Base-by-base conservation (phyloP, 2,888 invertebrate genomes). In the Stenoptilia bipunctidactyla region DNA sequence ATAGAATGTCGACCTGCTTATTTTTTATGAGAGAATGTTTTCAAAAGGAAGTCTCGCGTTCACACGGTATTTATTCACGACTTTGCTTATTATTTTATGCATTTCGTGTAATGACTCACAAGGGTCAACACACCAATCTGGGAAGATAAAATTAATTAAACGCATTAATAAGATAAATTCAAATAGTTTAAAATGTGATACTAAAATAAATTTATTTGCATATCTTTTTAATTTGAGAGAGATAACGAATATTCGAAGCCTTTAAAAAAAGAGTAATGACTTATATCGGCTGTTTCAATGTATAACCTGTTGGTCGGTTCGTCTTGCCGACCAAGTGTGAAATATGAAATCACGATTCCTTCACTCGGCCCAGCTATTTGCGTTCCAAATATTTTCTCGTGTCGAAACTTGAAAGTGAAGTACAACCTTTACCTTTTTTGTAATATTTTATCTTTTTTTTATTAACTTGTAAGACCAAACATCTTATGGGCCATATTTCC, bases 331-430 rank as follows among this genome's bases (percentile, higher is more conserved):
- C 63, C 64, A 73, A 79, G 83, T 83, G 83, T 82, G 80, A 83
- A 83, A 80, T 80, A 83, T 80, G 79, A 79, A 83, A 83, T 83
- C 83, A 83, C 83, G 83, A 83, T 65, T 74, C 67, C 63, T 62
- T 66, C 66, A 71, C 71, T 71, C 61, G 72, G 20, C 20, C 64
- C 63, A 58, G 64, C 58, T 75, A 74, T 83, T 82, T 80, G 77
- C 69, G 73, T 75, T 75, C 74, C 69, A 73, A 79, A 83, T 82
- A 76, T 70, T 68, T 74, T 69, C 68, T 42, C 62, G 63, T 72
- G 66, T 71, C 66, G 71, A 71, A 74, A 73, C 64, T 62, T 51
- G 62, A 66, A 63, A 61, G 55, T 60, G 58, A 55, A 61, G 54
- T 56, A 60, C 58, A 50, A 61, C 58, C 57, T 56, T 58, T 53